Evolutionary conservation across 2,113 vertebrate genomes (phyloP), one percentile per base, ranked within the genome.

Genomic region (Brachyhypopomus gauderio): DNA sequence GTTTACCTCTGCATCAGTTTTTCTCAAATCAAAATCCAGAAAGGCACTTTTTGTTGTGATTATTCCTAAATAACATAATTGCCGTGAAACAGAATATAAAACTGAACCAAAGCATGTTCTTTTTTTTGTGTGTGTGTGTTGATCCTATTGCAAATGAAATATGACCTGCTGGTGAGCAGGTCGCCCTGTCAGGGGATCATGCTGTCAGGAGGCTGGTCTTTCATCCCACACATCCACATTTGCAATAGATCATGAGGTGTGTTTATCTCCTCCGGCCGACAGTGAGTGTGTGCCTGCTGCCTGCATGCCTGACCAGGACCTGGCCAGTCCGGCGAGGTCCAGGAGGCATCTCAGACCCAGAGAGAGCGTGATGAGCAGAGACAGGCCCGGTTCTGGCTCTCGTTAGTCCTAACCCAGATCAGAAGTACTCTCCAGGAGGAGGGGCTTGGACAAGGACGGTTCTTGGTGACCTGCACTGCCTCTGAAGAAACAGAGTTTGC

Each of bases 351-450:
- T 25, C 76, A 69, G 81, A 62, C 78, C 80, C 72, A 75, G 63
- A 56, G 22, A 84, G 77, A 87, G 70, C 80, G 55, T 90, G 89
- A 92, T 91, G 78, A 77, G 88, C 85, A 89, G 89, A 91, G 91
- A 92, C 91, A 88, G 89, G 76, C 81, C 84, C 77, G 78, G 78
- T 72, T 86, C 91, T 92, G 91, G 90, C 91, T 91, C 89, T 23
- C 82, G 85, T 88, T 93, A 91, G 91, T 82, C 81, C 72, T 82
- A 83, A 87, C 85, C 84, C 72, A 86, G 91, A 89, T 87, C 82
- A 75, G 58, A 86, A 84, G 88, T 84, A 77, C 81, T 84, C 83
- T 81, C 30, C 12, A 20, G 66, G 67, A 52, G 12, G 45, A 52
- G 86, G 88, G 85, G 85, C 88, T 88, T 85, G 75, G 90, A 84